Percentiles rank a stretch among this genome's conserved stretches.
Conservation (phyloP, 2,888 invertebrate species). For the Heliconius sara region DNA sequence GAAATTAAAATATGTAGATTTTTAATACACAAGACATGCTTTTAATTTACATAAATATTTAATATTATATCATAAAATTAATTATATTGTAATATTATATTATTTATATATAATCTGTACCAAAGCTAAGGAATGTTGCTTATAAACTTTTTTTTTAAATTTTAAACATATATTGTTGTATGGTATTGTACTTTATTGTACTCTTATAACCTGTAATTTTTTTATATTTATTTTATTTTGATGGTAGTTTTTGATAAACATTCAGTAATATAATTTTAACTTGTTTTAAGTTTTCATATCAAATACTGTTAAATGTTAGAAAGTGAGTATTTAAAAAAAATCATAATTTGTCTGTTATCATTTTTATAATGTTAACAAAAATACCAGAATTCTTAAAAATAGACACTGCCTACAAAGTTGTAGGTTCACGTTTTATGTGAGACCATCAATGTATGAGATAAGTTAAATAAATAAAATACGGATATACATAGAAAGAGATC, state of each 20-base stretch:
- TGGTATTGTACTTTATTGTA: constrained; percentile 1
- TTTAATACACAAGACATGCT: neutral
- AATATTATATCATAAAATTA: too few species aligned
- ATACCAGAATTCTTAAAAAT: neutral
- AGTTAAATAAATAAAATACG: neutral
- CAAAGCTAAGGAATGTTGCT: constrained; percentile 8
- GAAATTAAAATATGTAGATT: neutral
- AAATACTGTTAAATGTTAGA: neutral
- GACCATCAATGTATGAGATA: neutral
- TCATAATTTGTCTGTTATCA: neutral
- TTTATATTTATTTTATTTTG: neutral
- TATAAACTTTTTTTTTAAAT: neutral
- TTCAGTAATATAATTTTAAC: neutral
- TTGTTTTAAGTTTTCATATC: neutral
- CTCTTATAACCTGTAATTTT: neutral
- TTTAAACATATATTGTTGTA: neutral
- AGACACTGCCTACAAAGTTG: neutral
- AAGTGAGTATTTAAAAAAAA: neutral
- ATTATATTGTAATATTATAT: too few species aligned
- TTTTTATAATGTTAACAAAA: neutral
- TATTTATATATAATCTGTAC: constrained; percentile 6
- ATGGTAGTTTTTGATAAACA: neutral
- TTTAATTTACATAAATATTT: too few species aligned
- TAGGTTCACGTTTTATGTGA: neutral
- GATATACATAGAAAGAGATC: neutral